phyloP scores from a whole-genome alignment of 2,797 vertebrate species.

The Polyboroides typus region DNA sequence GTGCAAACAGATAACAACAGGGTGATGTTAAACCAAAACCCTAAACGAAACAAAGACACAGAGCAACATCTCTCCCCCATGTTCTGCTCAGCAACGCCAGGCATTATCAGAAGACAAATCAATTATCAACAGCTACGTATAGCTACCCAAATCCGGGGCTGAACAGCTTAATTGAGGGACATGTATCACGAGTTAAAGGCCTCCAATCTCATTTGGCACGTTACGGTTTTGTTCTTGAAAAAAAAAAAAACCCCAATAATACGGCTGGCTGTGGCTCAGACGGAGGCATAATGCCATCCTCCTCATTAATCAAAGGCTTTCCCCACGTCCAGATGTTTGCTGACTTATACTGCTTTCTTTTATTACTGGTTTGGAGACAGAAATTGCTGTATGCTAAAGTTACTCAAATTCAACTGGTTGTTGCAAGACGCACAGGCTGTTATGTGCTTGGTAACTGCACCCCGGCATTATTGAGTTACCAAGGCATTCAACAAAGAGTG shows the following conservation, averaged over 20 bases:
- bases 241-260: not conserved
- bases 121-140: not conserved
- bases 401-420: not conserved
- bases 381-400: constrained; percentile 8
- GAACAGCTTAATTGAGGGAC: not conserved
- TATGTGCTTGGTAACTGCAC: not conserved
- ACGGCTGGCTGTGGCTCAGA: constrained; percentile 33
- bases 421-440: not conserved
- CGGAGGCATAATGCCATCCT: not conserved
- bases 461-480: not conserved
- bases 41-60: not conserved
- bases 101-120: not conserved
- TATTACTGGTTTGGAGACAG: constrained; percentile 26
- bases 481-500: not conserved
- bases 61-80: not conserved
- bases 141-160: not conserved
- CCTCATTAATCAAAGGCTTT: constrained; percentile 47
- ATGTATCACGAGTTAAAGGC: not conserved
- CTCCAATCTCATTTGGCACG: not conserved
- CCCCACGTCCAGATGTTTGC: constrained; percentile 38
- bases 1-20: not conserved
- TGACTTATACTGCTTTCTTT: constrained; percentile 5
- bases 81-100: not conserved
- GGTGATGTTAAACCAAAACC: constrained; percentile 47
- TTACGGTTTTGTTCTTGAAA: not conserved